Percentiles rank a stretch among this genome's conserved stretches.
These are phyloP conservation scores for Coboldia fuscipes DNA, from an alignment of 1,140 invertebrate species.

Conservation along the genomic window DNA sequence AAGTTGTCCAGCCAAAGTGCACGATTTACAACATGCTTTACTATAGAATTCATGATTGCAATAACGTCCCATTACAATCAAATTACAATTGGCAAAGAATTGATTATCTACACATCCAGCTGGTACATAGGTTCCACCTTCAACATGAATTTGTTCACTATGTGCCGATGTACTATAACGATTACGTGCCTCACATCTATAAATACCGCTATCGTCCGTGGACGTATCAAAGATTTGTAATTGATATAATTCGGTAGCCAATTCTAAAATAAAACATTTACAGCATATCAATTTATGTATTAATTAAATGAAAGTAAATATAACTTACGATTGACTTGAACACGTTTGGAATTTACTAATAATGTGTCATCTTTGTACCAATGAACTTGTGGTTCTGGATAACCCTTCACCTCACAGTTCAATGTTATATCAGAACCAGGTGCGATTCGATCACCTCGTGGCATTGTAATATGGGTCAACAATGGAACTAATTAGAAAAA, in stretches of 20 bases:
- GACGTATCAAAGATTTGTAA: constrained; percentile 39
- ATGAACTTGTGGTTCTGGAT: constrained; percentile 43
- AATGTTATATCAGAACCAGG: constrained; percentile 43
- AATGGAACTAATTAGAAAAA: constrained; percentile 29
- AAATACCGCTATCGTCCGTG: constrained; percentile 46
- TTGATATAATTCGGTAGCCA: constrained; percentile 27
- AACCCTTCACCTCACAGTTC: constrained; percentile 53
- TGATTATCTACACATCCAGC: constrained; percentile 64
- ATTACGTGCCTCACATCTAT: constrained; percentile 59
- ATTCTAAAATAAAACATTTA: neutral
- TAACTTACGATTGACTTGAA: constrained; percentile 34
- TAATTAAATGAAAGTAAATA: constrained; percentile 1
- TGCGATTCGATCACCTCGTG: constrained; percentile 27
- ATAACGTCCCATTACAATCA: constrained; percentile 63
- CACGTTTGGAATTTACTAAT: constrained; percentile 25
- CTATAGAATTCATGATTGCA: constrained; percentile 76
- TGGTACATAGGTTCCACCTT: constrained; percentile 56
- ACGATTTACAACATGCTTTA: constrained; percentile 82
- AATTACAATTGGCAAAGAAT: constrained; percentile 70
- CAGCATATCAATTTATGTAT: neutral
- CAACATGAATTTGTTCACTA: constrained; percentile 37
- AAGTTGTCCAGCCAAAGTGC: constrained; percentile 60
- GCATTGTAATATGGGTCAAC: constrained; percentile 28
- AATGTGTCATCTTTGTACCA: constrained; percentile 56
- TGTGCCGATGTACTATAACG: constrained; percentile 34